phyloP scores from a whole-genome alignment of 2,888 invertebrate species.

The Oligia strigilis region DNA sequence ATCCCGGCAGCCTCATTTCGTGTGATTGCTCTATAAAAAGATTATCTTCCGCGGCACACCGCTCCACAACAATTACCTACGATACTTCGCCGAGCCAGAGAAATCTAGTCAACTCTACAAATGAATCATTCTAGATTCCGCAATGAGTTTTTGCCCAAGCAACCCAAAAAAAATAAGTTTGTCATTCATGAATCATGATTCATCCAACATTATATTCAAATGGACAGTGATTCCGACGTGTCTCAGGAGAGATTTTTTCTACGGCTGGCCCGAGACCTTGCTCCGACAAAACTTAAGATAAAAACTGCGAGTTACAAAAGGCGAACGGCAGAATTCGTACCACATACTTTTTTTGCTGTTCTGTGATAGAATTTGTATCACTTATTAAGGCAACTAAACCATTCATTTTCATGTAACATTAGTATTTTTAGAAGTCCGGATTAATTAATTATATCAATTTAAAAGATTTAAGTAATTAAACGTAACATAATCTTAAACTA shows the following conservation, averaged over 20 bases:
- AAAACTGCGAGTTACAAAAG: slow-evolving; percentile 50
- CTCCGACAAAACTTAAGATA: slow-evolving; percentile 37
- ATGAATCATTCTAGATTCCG: slow-evolving; percentile 59
- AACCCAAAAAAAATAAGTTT: slow-evolving; percentile 54
- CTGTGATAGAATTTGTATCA: too few relatives aligned
- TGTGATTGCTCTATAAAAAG: slow-evolving; percentile 68
- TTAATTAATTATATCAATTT: too few relatives aligned
- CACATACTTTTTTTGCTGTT: too few relatives aligned
- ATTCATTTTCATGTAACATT: too few relatives aligned
- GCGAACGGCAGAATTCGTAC: too few relatives aligned
- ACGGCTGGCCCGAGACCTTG: slow-evolving; percentile 38
- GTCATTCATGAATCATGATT: slow-evolving; percentile 66
- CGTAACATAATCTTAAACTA: too few relatives aligned
- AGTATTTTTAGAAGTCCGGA: too few relatives aligned
- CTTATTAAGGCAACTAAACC: too few relatives aligned
- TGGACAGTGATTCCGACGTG: slow-evolving; percentile 24
- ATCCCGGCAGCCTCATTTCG: slow-evolving; percentile 53
- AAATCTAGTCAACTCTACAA: slow-evolving; percentile 41
- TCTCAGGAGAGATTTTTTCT: slow-evolving; percentile 48
- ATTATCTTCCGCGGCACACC: slow-evolving; percentile 61
- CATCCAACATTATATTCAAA: slow-evolving; percentile 46
- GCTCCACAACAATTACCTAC: slow-evolving; percentile 55
- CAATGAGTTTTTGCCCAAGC: slow-evolving; percentile 51
- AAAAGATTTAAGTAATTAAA: too few relatives aligned
- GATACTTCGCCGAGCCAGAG: slow-evolving; percentile 29